phyloP scores from a whole-genome alignment of 1,140 invertebrate genomes.

The Cherax destructor region DNA sequence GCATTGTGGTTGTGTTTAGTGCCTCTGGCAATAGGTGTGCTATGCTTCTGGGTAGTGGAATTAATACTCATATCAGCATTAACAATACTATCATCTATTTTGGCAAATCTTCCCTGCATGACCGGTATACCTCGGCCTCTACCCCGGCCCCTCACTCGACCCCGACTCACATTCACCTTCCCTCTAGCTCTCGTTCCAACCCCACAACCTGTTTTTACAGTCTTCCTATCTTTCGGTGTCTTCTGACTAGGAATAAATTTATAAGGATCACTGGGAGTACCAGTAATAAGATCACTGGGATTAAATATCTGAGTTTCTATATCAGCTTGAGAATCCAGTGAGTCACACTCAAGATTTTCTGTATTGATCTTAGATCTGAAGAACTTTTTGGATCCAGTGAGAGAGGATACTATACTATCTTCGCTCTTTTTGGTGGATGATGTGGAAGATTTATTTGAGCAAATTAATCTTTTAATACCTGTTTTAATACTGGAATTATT shows the following conservation, averaged over 20 bases:
- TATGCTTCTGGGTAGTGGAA: slow-evolving; percentile 20
- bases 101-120: background rate
- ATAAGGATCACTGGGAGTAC: slow-evolving; percentile 34
- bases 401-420: background rate
- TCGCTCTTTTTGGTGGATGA: background rate
- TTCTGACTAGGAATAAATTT: slow-evolving; percentile 58
- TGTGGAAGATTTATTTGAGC: background rate
- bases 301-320: slow-evolving; percentile 26
- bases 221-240: background rate
- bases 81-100: background rate
- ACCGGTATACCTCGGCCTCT: background rate
- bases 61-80: background rate
- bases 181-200: slow-evolving; percentile 10
- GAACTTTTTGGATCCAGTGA: background rate
- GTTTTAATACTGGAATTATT: background rate
- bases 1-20: slow-evolving; percentile 5
- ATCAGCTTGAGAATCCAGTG: background rate
- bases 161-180: background rate
- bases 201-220: background rate
- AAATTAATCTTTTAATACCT: background rate
- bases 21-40: slow-evolving; percentile 21
- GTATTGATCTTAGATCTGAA: background rate
- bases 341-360: background rate
- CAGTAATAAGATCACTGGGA: background rate
- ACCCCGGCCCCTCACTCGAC: slow-evolving; percentile 31